Evolutionary conservation across 2,888 invertebrate species (phyloP).

Genomic region (Drosophila austrosaltans): DNA sequence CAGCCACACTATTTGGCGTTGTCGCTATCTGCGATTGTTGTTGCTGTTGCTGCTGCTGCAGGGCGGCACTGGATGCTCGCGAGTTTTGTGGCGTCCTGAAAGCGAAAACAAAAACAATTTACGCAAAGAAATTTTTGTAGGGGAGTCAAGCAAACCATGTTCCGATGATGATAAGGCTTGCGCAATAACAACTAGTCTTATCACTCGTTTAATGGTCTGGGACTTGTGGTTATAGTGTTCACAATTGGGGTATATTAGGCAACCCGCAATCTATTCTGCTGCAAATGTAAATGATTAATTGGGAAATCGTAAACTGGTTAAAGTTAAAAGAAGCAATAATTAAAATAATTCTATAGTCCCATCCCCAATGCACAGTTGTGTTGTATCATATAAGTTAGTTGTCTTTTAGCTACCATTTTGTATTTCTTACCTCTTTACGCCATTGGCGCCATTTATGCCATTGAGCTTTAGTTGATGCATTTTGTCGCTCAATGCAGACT

Average conservation of each 20-base stretch:
- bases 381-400: background rate
- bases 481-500: conserved; percentile 76
- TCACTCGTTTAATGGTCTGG: conserved; percentile 9
- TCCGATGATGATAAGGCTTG: conserved; percentile 18
- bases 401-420: background rate
- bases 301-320: too few relatives aligned
- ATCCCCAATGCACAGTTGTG: too few relatives aligned
- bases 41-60: conserved; percentile 41
- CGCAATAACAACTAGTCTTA: conserved; percentile 19
- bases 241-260: conserved; percentile 1
- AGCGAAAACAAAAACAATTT: background rate
- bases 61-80: conserved; percentile 54
- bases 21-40: conserved; percentile 47
- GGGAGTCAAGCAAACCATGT: conserved; percentile 4
- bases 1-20: conserved; percentile 75
- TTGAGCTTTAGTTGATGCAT: conserved; percentile 81
- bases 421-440: conserved; percentile 50
- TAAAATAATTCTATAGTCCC: too few relatives aligned
- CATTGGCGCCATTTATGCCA: conserved; percentile 60
- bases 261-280: background rate
- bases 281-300: too few relatives aligned
- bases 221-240: conserved; percentile 2
- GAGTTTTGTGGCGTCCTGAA: conserved; percentile 71
- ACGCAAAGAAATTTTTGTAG: conserved; percentile 5
- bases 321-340: too few relatives aligned